Conservation (phyloP, 2,113 vertebrate species). For the human region DNA sequence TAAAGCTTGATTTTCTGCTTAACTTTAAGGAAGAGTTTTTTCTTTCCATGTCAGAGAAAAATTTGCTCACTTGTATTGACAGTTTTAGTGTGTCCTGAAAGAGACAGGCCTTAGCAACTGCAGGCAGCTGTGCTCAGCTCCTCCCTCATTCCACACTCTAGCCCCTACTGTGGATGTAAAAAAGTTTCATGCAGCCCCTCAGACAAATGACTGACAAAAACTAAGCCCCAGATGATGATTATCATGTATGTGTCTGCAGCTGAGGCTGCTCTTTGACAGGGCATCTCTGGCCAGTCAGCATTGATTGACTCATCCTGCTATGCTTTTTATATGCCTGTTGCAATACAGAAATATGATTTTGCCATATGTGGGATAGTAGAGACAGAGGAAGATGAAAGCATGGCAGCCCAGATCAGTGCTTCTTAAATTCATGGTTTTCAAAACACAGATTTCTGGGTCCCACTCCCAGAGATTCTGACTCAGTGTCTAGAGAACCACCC, state of each 20-base stretch:
- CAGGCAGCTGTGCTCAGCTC: neutral
- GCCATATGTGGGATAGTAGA: neutral
- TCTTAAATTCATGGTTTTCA: neutral
- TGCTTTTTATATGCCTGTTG: neutral
- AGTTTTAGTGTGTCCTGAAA: neutral
- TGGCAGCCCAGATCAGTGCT: neutral
- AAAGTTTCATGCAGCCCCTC: neutral
- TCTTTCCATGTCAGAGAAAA: neutral
- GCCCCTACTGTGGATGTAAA: neutral
- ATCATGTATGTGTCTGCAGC: neutral
- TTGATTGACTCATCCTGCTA: neutral
- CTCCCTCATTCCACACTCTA: neutral
- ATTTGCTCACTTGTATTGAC: neutral
- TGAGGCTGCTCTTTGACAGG: neutral
- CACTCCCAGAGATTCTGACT: neutral
- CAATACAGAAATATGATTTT: conserved; percentile 32
- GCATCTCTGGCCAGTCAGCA: conserved; percentile 16
- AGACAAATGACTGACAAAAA: neutral
- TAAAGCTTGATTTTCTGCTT: neutral
- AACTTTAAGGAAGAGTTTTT: conserved; percentile 1
- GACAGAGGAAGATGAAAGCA: neutral
- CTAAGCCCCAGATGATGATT: neutral
- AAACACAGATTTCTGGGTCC: neutral
- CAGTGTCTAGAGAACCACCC: too few relatives aligned
- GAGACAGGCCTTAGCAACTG: neutral